Percentiles rank a stretch among this genome's conserved stretches.
phyloP scores from a whole-genome alignment of 2,113 vertebrate genomes.

The Platysteira castanea region DNA sequence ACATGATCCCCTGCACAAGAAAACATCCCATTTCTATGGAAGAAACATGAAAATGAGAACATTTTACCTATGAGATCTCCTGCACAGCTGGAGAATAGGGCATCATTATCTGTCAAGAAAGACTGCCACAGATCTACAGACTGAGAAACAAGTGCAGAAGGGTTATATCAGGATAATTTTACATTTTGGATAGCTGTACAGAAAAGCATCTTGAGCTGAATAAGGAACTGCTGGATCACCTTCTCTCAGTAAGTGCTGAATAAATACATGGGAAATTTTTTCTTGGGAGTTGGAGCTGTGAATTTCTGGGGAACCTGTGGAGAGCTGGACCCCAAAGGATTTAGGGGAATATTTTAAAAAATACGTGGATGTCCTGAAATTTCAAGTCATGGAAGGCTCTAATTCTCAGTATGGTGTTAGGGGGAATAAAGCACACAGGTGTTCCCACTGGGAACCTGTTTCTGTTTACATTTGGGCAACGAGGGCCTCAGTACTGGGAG shows the following conservation, averaged over 20 bases:
- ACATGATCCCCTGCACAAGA: neutral
- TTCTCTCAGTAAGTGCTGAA: slow-evolving; percentile 24
- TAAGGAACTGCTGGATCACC: neutral
- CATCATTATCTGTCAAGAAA: neutral
- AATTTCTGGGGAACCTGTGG: neutral
- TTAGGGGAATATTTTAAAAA: neutral
- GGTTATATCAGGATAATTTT: neutral
- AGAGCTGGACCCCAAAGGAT: neutral
- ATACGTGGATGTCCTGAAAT: neutral
- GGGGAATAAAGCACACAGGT: neutral
- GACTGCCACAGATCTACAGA: neutral
- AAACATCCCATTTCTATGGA: neutral
- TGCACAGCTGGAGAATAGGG: neutral
- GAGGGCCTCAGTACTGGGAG: neutral
- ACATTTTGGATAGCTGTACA: neutral
- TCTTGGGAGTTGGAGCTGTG: neutral
- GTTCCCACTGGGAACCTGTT: neutral
- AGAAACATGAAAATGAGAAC: neutral
- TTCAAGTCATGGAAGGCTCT: neutral
- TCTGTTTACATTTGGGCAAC: neutral
- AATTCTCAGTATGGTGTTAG: neutral
- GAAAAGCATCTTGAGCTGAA: neutral
- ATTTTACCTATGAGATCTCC: neutral
- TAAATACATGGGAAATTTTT: neutral
- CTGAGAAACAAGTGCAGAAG: neutral